Evolutionary conservation across 2,113 vertebrate species (phyloP).

Genomic region (Acanthisitta chloris): DNA sequence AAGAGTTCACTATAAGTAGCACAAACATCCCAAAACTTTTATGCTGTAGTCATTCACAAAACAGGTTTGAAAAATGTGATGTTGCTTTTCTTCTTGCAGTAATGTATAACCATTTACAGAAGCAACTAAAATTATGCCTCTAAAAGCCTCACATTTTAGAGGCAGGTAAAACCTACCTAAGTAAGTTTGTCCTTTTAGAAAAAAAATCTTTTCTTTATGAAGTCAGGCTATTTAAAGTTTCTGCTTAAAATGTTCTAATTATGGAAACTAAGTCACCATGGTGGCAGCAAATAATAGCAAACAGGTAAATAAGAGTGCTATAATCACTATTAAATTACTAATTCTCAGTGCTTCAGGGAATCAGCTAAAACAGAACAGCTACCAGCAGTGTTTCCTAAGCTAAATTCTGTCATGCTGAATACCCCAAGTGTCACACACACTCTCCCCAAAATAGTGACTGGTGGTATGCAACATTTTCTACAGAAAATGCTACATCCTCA

Average conservation of each 20-base stretch:
- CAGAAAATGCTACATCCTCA: not conserved
- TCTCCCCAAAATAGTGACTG: not conserved
- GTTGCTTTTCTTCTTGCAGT: conserved; percentile 60
- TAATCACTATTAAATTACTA: not conserved
- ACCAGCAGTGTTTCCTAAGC: not conserved
- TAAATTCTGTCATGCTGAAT: not conserved
- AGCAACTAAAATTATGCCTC: conserved; percentile 53
- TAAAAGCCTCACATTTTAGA: conserved; percentile 56
- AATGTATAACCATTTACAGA: conserved; percentile 51
- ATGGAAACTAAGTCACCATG: conserved; percentile 44
- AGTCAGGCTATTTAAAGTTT: not conserved
- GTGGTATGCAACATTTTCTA: not conserved
- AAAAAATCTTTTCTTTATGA: conserved; percentile 30
- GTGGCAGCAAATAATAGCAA: conserved; percentile 57
- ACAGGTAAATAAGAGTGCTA: conserved; percentile 27
- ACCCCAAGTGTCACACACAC: not conserved
- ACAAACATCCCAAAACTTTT: conserved; percentile 6
- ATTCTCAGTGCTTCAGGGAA: conserved; percentile 32
- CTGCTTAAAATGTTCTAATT: conserved; percentile 45
- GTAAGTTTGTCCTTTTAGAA: conserved; percentile 42
- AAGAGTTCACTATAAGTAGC: conserved; percentile 7
- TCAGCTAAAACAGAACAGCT: not conserved
- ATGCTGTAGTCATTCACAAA: conserved; percentile 40
- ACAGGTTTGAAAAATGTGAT: not conserved
- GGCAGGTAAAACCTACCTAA: conserved; percentile 35